Base-by-base conservation (phyloP, 2,888 invertebrate genomes). In the Orthosia gothica region DNA sequence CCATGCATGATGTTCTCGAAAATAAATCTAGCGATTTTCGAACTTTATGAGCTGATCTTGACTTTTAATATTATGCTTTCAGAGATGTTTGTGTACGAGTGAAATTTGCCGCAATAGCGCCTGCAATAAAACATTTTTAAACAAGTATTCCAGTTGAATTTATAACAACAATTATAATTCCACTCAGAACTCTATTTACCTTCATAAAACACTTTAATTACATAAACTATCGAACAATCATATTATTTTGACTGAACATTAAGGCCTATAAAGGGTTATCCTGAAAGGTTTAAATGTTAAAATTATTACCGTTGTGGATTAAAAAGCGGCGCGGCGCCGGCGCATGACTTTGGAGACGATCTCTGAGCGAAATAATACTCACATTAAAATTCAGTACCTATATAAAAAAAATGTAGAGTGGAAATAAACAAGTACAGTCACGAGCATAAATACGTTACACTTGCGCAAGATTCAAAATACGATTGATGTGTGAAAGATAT, bases 381-480 rank as follows among this genome's bases (percentile, higher is more conserved):
- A 66, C 86, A 76, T 81, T 78, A 70, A 87, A 84, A 88, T 70
- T 58, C 69, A 40, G 40, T 40, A 9, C 47, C 62, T 70, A 40
- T 68, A 59, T 70, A 45, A 59, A 81, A 79, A 76, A 77, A 69
- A 62, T 13, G 12, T 68, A 50, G 23, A 78, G 63, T 79, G 65
- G 76, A 79, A 82, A 83, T 78, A 84, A 84, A 80, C 65, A 77
- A 78, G 83, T 89, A 81, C 82, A 81, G 82, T 81, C 66, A 9
- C 20, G 45, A 20, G 20, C 59, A 45, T 47, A 61, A 61, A 61
- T 45, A 45, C 45, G 5, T 55, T 15, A 20, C 20, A 20, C 7
- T 23, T 55, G 45, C 32, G n/a, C n/a, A 15, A n/a, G n/a, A 20
- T 40, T 13, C 3, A 40, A 40, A 40, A 40, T 40, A 40, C 1